Conservation (phyloP, 2,797 vertebrate species). For the Erethizon dorsatum region DNA sequence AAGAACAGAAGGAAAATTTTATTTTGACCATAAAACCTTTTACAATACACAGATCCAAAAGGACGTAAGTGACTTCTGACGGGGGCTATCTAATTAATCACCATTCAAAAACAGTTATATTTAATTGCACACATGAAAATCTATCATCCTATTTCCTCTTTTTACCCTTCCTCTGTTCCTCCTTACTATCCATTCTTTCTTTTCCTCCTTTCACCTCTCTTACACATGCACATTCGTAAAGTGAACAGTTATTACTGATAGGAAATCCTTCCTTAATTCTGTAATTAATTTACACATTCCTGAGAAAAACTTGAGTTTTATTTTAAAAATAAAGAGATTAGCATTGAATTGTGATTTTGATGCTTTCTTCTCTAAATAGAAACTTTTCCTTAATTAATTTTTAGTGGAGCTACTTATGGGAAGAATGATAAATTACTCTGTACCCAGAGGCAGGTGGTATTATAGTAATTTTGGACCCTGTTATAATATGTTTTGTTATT, state of each 20-base stretch:
- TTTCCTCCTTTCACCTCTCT: background rate
- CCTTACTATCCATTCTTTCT: background rate
- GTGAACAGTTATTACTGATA: conserved; percentile 49
- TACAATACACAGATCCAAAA: conserved; percentile 32
- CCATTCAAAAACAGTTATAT: conserved; percentile 26
- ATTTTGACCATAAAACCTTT: conserved; percentile 60
- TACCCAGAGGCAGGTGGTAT: background rate
- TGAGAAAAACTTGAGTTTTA: conserved; percentile 64
- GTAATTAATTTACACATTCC: conserved; percentile 54
- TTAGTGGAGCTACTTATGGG: background rate
- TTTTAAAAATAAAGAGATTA: background rate
- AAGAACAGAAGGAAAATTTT: conserved; percentile 60
- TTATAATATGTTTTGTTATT: background rate
- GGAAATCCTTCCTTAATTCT: conserved; percentile 41
- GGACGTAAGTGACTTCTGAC: conserved; percentile 52
- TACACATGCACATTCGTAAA: conserved; percentile 28
- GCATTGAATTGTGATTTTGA: conserved; percentile 47
- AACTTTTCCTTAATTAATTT: conserved; percentile 81
- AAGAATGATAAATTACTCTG: background rate
- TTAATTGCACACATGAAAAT: conserved; percentile 61
- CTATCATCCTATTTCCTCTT: background rate
- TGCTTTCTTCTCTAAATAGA: conserved; percentile 60
- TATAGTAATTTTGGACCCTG: background rate
- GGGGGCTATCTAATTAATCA: conserved; percentile 29
- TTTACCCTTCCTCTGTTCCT: background rate